phyloP scores from a whole-genome alignment of 2,888 invertebrate species.

The Heliconius aoede region DNA sequence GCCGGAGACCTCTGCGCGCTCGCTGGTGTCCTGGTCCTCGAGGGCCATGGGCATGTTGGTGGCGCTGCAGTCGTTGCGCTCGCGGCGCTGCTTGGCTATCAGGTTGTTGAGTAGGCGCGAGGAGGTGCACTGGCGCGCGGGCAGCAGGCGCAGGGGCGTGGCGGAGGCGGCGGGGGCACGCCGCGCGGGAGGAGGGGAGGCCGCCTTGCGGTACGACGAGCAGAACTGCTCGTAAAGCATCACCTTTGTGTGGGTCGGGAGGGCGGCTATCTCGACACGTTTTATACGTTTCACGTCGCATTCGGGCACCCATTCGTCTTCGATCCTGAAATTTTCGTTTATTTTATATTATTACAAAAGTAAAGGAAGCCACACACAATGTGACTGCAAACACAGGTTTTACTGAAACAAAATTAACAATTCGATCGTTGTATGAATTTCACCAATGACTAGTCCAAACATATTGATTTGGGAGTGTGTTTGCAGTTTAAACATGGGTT shows the following conservation, averaged over 20 bases:
- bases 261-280: constrained; percentile 81
- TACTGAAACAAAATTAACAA: constrained; percentile 11
- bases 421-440: constrained; percentile 5
- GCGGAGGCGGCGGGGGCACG: constrained; percentile 50
- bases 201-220: constrained; percentile 63
- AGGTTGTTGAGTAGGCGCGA: constrained; percentile 67
- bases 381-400: constrained; percentile 71
- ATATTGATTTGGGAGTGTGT: constrained; percentile 57
- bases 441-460: neutral
- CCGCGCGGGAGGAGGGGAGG: constrained; percentile 51
- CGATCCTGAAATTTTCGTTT: constrained; percentile 85
- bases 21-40: constrained; percentile 53
- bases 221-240: constrained; percentile 81
- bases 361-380: constrained; percentile 65
- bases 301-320: constrained; percentile 94
- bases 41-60: constrained; percentile 57
- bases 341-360: constrained; percentile 36
- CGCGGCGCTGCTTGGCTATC: constrained; percentile 60
- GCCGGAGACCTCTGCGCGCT: constrained; percentile 62
- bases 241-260: constrained; percentile 79
- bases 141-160: constrained; percentile 49
- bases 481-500: constrained; percentile 72
- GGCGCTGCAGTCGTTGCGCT: constrained; percentile 56
- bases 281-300: constrained; percentile 86
- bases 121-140: constrained; percentile 66